Conservation (phyloP, 2,797 vertebrate genomes). For the Dromococcyx pavoninus region DNA sequence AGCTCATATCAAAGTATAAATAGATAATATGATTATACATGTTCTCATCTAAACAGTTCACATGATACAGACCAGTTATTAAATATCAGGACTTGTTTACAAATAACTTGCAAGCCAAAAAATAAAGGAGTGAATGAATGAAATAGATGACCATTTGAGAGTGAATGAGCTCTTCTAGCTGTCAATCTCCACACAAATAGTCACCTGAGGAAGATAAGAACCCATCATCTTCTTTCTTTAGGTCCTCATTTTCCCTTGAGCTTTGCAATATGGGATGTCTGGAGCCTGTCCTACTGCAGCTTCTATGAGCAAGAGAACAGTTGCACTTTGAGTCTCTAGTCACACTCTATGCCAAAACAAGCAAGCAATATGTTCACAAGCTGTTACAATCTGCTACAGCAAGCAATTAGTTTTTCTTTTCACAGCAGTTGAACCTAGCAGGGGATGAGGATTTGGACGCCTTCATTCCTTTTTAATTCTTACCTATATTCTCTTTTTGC, state of each 20-base stretch:
- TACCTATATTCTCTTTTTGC: not conserved
- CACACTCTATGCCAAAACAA: not conserved
- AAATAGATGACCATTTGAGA: not conserved
- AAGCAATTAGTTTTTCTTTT: conserved; percentile 1
- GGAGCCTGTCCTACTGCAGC: not conserved
- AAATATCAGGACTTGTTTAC: not conserved
- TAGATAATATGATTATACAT: not conserved
- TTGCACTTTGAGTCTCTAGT: not conserved
- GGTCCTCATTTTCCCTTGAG: rapidly evolving
- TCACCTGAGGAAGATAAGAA: not conserved
- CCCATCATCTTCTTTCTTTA: not conserved
- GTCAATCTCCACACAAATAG: not conserved
- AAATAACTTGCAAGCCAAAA: not conserved
- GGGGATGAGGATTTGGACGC: not conserved
- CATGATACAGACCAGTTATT: not conserved
- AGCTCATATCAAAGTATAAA: not conserved
- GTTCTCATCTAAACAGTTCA: not conserved
- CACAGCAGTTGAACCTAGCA: not conserved
- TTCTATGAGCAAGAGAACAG: not conserved
- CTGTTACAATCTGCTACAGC: not conserved
- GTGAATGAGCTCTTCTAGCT: not conserved
- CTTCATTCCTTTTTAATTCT: not conserved
- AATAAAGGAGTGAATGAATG: not conserved
- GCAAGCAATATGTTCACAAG: not conserved
- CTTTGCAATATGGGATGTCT: not conserved